phyloP scores from a whole-genome alignment of 2,797 vertebrate genomes.

The Anisognathus igniventris region DNA sequence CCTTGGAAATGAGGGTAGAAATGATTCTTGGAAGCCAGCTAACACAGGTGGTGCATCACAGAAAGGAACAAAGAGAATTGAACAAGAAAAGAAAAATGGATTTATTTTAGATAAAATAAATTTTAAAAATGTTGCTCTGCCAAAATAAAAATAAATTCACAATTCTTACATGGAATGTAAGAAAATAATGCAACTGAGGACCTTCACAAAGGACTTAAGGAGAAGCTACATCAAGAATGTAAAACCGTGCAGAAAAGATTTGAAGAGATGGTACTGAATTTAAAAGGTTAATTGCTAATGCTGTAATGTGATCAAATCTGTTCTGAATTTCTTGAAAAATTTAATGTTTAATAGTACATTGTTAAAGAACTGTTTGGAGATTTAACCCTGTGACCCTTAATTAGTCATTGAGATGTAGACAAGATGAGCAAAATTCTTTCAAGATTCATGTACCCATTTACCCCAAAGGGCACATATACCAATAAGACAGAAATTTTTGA shows the following conservation, averaged over 20 bases:
- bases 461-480: background rate
- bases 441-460: background rate
- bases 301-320: background rate
- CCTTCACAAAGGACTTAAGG: background rate
- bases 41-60: background rate
- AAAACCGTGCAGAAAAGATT: background rate
- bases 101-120: background rate
- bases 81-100: background rate
- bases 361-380: slow-evolving; percentile 3
- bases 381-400: slow-evolving; percentile 10
- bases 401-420: slow-evolving; percentile 19
- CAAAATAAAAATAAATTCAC: background rate
- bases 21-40: background rate
- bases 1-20: background rate
- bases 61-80: background rate
- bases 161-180: background rate
- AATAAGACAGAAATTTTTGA: background rate
- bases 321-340: slow-evolving; percentile 2
- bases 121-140: background rate
- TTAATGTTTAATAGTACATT: background rate
- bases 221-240: background rate
- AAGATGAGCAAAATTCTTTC: background rate
- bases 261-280: background rate
- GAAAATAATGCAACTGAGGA: background rate
- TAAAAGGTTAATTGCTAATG: slow-evolving; percentile 9